phyloP scores from a whole-genome alignment of 2,797 vertebrate genomes.

The Petrocephalus sullivani region DNA sequence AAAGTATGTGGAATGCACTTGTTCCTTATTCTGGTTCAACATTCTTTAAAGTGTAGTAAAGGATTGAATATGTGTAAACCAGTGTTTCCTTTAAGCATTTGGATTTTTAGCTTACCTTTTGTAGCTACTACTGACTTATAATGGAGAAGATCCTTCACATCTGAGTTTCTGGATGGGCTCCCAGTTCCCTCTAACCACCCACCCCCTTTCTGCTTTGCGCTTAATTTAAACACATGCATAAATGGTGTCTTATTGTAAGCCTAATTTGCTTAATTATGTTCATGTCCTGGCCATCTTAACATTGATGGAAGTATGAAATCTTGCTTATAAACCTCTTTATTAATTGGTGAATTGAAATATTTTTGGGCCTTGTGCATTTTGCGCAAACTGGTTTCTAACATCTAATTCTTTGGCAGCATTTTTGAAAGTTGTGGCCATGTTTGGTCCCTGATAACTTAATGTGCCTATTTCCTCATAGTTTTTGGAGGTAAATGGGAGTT shows the following conservation, averaged over 20 bases:
- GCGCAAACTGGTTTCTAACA: not conserved
- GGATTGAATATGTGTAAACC: not conserved
- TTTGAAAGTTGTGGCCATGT: not conserved
- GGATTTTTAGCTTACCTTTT: not conserved
- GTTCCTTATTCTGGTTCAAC: too few relatives aligned
- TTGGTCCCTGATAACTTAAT: slow-evolving; percentile 12
- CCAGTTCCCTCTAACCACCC: not conserved
- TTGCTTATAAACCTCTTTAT: not conserved
- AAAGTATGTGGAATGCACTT: too few relatives aligned
- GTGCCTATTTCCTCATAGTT: not conserved
- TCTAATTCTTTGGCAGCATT: not conserved
- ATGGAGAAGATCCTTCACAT: slow-evolving; percentile 37
- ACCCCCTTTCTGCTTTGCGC: slow-evolving; percentile 21
- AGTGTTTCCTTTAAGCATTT: not conserved
- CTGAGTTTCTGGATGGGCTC: slow-evolving; percentile 33
- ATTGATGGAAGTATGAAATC: not conserved
- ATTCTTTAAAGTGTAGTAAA: too few relatives aligned
- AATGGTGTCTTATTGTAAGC: slow-evolving; percentile 24
- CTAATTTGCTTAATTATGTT: slow-evolving; percentile 7
- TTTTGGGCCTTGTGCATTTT: not conserved
- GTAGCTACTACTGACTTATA: slow-evolving; percentile 35
- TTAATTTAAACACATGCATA: slow-evolving; percentile 28
- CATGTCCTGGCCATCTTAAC: not conserved
- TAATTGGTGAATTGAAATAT: not conserved
- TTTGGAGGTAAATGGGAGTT: not conserved